Evolutionary conservation across 2,888 invertebrate genomes (phyloP).

Genomic region (Ormyrus thymus): DNA sequence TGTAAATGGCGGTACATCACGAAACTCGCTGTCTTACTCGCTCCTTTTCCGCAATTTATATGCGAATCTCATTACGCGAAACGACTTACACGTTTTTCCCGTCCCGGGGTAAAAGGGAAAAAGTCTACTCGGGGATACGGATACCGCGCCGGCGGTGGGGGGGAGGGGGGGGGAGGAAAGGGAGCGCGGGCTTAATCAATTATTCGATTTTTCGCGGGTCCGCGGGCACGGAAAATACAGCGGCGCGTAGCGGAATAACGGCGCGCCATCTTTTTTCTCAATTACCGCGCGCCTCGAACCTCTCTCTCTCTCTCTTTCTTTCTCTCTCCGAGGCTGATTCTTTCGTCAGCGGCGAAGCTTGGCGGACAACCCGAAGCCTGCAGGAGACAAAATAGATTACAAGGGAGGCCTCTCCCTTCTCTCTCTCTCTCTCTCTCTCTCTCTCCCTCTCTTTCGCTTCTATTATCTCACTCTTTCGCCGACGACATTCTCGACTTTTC

Average conservation of each 20-base stretch:
- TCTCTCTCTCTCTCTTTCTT: neutral
- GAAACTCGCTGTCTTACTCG: neutral
- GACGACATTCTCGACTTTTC: conserved; percentile 52
- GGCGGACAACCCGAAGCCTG: conserved; percentile 58
- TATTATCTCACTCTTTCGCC: conserved; percentile 53
- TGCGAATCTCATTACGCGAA: conserved; percentile 34
- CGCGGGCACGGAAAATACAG: neutral
- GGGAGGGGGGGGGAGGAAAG: too few species aligned
- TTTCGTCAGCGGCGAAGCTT: conserved; percentile 41
- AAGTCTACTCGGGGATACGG: neutral
- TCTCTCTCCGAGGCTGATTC: conserved; percentile 1
- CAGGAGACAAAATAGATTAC: conserved; percentile 69
- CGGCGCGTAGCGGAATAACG: conserved; percentile 11
- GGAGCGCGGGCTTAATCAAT: conserved; percentile 26
- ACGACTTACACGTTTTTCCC: conserved; percentile 7
- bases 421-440: conserved; percentile 44
- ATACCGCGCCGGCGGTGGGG: conserved; percentile 9
- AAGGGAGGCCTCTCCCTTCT: conserved; percentile 47
- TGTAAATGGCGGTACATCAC: conserved; percentile 40
- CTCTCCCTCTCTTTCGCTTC: conserved; percentile 41
- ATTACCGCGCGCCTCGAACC: conserved; percentile 45
- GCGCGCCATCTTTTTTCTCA: conserved; percentile 51
- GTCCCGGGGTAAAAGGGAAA: neutral
- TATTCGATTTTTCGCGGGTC: conserved; percentile 45
- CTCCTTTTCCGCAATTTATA: conserved; percentile 23